Base-by-base conservation (phyloP, 2,797 vertebrate species). In the Brachyrhaphis roseni region DNA sequence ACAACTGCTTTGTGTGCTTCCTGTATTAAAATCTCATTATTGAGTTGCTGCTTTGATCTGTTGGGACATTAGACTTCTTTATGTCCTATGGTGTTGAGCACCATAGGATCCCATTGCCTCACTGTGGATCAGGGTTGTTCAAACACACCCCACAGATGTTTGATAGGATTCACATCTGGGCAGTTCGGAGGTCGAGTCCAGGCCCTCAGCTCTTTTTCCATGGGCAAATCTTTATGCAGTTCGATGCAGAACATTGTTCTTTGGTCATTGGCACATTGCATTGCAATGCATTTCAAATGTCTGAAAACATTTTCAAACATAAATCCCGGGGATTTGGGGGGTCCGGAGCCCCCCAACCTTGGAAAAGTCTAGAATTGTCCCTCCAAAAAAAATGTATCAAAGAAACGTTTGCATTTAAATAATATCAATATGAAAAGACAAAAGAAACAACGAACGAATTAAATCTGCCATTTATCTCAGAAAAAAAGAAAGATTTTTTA, bases 151-250 rank as follows among this genome's bases (percentile, higher is more conserved):
- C 78, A 31, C 71, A 64, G 71, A 74, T 49, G 71, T 43, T 62
- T 34, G 11, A 73, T 62, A 46, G 53, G 34, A 49, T 74, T 79
- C 71, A 47, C 71, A 79, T 79, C 71, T 16, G n/a, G 18, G 71
- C 34, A 47, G 70, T 36, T 49, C 47, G 43, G 43, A 73, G 47
- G 76, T 49, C 57, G 28, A 36, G 28, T 78, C 55, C 47, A 26
- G 5, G 8, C 55, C 20, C 47, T 74, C 8, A 16, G 78, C 71
- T 74, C 71, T 47, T 49, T 34, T 26, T 78, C 57, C 23, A 73
- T 41, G 20, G 64, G 5, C 20, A 15, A 8, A 59, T 71, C 39
- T 43, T 31, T 1, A 12, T 45, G 36, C 47, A 41, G 41, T 10
- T 20, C 3, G 26, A 23, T 47, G 8, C 13, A 41, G 4, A 26